Base-by-base conservation (phyloP, 2,888 invertebrate species). In the Brenthis ino region DNA sequence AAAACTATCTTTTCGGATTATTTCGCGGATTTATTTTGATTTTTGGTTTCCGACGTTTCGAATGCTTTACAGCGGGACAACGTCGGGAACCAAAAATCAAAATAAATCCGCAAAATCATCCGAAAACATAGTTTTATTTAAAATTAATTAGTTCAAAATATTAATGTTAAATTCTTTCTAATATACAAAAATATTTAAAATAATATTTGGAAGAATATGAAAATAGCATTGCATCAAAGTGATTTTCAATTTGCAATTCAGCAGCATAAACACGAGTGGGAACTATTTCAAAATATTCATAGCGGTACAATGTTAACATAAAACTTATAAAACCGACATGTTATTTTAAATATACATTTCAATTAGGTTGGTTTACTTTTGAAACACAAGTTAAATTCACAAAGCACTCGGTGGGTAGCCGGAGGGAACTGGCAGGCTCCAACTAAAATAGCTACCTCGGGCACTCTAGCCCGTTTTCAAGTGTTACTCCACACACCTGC, bases 301-400 rank as follows among this genome's bases (percentile, higher is more conserved):
- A 56, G 24, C 24, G 20, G 50, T 57, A 51, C 54, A 54, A 47
- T 28, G 20, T 54, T 57, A n/a, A 58, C 28, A 65, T 47, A 64
- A 68, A 71, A 69, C 65, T 71, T 71, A 37, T 57, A 67, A 64
- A 71, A 76, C 74, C 80, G 83, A 82, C 78, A 82, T 83, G 82
- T 85, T 86, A 85, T 86, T 85, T 83, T 82, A 84, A 85, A 85
- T 87, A 86, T 83, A 86, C 83, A 89, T 89, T 91, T 89, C 91
- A 91, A 91, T 91, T 91, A 88, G 80, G 77, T 67, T 74, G 81
- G 86, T 87, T 89, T 87, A 86, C 85, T 87, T 88, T 88, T 80
- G 83, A 79, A 87, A 84, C 82, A 81, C 81, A 85, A 89, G 86
- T 86, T 86, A 82, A 85, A 88, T 86, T 86, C 82, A 86, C 88